These are phyloP conservation scores for Corydoras maculifer DNA, from an alignment of 2,113 vertebrate species.

Conservation along the genomic window DNA sequence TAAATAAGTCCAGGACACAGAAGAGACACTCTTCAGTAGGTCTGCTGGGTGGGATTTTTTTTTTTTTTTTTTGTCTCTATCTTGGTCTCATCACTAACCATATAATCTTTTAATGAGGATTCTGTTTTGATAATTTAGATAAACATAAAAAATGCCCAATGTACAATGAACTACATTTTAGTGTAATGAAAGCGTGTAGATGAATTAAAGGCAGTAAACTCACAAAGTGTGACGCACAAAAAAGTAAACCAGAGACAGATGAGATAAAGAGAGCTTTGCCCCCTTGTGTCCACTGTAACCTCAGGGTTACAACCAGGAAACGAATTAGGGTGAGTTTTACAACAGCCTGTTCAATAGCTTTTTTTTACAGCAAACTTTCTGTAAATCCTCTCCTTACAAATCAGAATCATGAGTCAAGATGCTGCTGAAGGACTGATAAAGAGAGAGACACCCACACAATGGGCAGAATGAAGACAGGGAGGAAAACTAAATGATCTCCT, in stretches of 20 bases:
- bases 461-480: constrained; percentile 9
- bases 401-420: constrained; percentile 12
- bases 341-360: constrained; percentile 17
- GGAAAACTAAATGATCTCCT: not conserved
- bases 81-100: too few relatives aligned
- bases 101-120: too few relatives aligned
- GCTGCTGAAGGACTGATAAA: constrained; percentile 10
- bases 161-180: constrained; percentile 7
- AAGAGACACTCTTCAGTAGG: too few relatives aligned
- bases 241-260: constrained; percentile 30
- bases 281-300: not conserved
- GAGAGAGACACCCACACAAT: constrained; percentile 9
- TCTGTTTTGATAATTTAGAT: too few relatives aligned
- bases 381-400: constrained; percentile 33
- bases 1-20: too few relatives aligned
- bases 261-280: constrained; percentile 22
- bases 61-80: too few relatives aligned
- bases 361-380: constrained; percentile 29
- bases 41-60: too few relatives aligned
- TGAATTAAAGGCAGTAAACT: constrained; percentile 31
- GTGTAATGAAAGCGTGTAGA: constrained; percentile 24
- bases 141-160: not conserved
- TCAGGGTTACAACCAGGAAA: constrained; percentile 8
- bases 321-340: constrained; percentile 34
- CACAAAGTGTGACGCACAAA: constrained; percentile 34